Base-by-base conservation (phyloP, 1,140 invertebrate genomes). In the Solen grandis region DNA sequence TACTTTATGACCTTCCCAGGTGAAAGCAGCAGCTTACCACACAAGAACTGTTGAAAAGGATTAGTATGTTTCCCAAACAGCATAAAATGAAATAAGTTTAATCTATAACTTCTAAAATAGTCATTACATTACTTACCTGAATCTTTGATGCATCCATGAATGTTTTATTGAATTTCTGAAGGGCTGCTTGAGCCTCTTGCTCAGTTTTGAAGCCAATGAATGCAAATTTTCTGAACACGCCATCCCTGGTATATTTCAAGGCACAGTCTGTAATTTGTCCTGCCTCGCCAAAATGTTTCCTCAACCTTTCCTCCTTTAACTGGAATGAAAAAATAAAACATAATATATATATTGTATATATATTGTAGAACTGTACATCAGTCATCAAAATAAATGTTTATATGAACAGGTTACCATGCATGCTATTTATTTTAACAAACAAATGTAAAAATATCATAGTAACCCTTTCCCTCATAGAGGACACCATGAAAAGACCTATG, bases 191-290 rank as follows among this genome's bases (percentile, higher is more conserved):
- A 0, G 97, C 97, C 90, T 97, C 95, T 77, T 96, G 94, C 86
- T 96, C 95, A 60, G 93, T 95, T 90, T 96, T 95, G 90, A 95
- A 99, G 10, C 98, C 98, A 86, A 99, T 93, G 90, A 99, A 99
- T 25, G 95, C 96, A 94, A 99, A 99, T 86, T 96, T 95, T 84
- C 98, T 93, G 92, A 99, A 99, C 88, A 95, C 95, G 14, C 97
- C 97, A 93, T 97, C 95, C 86, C 95, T 95, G 0, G 96, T 97
- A 88, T 96, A 98, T 90, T 99, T 99, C 2, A 99, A 90, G 88
- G 97, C 96, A n/a, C 98, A 94, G 93, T 99, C 97, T 1, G 98
- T 99, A 5, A 99, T 95, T 74, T 94, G 92, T 27, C 97, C 97
- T 90, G 97, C 95, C 83, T 95, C 65, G 50, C 94, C 93, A 91